Percentiles rank a stretch among this genome's conserved stretches.
These are phyloP conservation scores for Cacatua alba DNA, from an alignment of 2,113 vertebrate genomes.

Conservation along the genomic window DNA sequence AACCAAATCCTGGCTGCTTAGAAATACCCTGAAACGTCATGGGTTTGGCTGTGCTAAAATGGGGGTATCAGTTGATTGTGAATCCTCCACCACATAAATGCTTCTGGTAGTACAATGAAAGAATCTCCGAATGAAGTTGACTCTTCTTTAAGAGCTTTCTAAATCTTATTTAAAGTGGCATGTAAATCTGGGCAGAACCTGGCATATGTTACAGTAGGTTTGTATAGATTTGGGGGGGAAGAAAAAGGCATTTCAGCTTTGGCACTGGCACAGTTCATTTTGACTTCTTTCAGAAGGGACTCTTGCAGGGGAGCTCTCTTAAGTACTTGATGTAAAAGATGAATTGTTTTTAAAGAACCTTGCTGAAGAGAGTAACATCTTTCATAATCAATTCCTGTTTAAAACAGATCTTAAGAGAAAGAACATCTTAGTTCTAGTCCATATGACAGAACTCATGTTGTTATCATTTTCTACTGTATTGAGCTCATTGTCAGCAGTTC, in stretches of 20 bases:
- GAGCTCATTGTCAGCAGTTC: background rate
- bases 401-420: background rate
- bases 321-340: background rate
- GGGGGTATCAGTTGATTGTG: fast-evolving
- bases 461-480: background rate
- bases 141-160: background rate
- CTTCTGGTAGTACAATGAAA: background rate
- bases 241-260: background rate
- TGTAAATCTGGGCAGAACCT: background rate
- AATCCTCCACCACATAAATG: background rate
- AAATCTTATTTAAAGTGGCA: background rate
- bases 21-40: fast-evolving
- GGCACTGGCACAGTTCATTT: background rate
- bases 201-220: fast-evolving
- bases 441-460: background rate
- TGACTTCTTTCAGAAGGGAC: background rate
- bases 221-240: fast-evolving
- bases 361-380: background rate
- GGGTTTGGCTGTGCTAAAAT: background rate
- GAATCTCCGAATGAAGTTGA: background rate
- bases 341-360: background rate
- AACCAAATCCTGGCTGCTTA: background rate
- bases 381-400: background rate
- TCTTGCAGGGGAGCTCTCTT: background rate
- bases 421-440: background rate